Conservation (phyloP, 2,888 invertebrate species). For the Lasioglossum oenotherae region DNA sequence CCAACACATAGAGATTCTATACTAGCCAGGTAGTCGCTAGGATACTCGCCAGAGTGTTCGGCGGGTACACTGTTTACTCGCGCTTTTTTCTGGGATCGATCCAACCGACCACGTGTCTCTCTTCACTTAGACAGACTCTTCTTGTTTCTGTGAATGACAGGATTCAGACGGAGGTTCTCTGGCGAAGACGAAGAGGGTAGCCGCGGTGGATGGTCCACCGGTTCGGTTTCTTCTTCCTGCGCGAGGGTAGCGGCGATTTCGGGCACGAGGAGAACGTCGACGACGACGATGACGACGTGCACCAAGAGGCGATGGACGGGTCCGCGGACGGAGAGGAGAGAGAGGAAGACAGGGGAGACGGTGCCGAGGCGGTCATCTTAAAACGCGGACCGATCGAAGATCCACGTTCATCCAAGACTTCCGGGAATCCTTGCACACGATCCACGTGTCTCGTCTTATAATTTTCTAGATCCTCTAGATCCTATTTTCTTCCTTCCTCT, state of each 20-base stretch:
- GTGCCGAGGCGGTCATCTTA: conserved; percentile 58
- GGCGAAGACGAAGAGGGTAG: neutral
- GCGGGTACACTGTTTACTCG: neutral
- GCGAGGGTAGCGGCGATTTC: conserved; percentile 31
- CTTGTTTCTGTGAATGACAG: neutral
- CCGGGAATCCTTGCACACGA: neutral
- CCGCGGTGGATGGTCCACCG: conserved; percentile 36
- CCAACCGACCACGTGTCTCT: neutral
- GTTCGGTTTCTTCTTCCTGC: conserved; percentile 51
- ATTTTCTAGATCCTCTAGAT: neutral
- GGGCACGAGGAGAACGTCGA: conserved; percentile 7
- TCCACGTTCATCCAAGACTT: conserved; percentile 32
- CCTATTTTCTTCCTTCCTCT: neutral
- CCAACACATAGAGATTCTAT: neutral
- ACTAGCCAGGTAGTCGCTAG: neutral
- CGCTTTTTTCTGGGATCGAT: neutral
- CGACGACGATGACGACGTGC: conserved; percentile 4
- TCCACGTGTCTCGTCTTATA: neutral
- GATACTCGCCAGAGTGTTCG: neutral
- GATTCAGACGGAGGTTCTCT: neutral
- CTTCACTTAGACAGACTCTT: neutral
- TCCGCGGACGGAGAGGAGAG: conserved; percentile 20
- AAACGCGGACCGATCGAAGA: conserved; percentile 42
- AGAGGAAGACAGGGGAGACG: conserved; percentile 31
- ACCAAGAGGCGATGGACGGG: conserved; percentile 1